phyloP scores from a whole-genome alignment of 2,113 vertebrate genomes.

The Corydoras maculifer region DNA sequence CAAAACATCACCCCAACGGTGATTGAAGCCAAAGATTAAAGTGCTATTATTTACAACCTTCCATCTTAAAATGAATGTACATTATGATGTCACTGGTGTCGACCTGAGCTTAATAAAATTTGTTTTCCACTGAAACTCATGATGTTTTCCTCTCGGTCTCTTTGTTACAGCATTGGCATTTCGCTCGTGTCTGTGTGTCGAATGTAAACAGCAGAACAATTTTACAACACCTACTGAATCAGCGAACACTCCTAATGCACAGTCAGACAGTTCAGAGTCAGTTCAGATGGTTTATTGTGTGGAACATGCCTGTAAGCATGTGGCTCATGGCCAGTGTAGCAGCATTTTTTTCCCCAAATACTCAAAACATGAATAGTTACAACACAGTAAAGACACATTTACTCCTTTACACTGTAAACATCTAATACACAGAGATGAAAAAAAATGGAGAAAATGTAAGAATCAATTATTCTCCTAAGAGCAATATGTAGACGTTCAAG shows the following conservation, averaged over 20 bases:
- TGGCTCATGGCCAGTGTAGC: constrained; percentile 61
- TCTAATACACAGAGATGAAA: constrained; percentile 55
- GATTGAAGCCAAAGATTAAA: too few species aligned
- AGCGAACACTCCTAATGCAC: neutral
- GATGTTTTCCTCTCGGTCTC: too few species aligned
- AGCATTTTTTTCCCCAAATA: constrained; percentile 62
- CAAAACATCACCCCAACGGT: too few species aligned
- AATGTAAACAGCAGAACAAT: too few species aligned
- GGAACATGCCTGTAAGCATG: constrained; percentile 60
- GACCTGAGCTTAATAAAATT: too few species aligned
- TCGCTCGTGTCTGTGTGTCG: too few species aligned
- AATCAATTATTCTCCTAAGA: constrained; percentile 14
- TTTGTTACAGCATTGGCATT: too few species aligned
- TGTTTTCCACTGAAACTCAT: too few species aligned
- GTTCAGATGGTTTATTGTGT: constrained; percentile 63
- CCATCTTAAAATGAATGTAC: too few species aligned
- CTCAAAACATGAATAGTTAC: constrained; percentile 68
- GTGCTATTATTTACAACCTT: too few species aligned
- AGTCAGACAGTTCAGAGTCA: neutral
- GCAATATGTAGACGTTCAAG: constrained; percentile 25
- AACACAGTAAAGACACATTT: constrained; percentile 60
- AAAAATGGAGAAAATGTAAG: neutral
- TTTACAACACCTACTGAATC: neutral
- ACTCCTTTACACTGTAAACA: constrained; percentile 72
- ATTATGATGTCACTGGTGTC: too few species aligned